These are phyloP conservation scores for Corvus hawaiiensis DNA, from an alignment of 2,113 vertebrate species.

Conservation along the genomic window DNA sequence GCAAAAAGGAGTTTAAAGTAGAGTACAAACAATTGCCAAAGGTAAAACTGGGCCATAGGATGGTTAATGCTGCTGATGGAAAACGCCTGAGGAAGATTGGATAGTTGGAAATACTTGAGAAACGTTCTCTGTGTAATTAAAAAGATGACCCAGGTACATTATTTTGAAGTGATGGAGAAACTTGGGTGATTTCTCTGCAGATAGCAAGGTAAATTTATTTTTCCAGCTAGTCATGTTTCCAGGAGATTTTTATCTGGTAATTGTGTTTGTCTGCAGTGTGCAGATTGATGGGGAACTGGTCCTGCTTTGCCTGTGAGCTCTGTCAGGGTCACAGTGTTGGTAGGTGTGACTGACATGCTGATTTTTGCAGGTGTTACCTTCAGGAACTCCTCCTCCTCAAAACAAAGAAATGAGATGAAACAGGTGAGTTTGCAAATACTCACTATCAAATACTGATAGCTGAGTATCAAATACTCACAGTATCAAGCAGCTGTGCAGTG, in stretches of 20 bases:
- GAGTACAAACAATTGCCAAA: neutral
- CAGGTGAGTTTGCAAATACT: neutral
- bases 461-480: neutral
- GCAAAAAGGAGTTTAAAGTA: neutral
- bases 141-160: neutral
- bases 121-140: conserved; percentile 1
- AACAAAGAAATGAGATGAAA: neutral
- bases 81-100: neutral
- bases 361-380: neutral
- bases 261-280: conserved; percentile 21
- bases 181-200: neutral
- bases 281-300: neutral
- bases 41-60: neutral
- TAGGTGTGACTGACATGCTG: neutral
- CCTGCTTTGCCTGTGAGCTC: neutral
- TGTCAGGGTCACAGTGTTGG: neutral
- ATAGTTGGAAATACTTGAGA: neutral
- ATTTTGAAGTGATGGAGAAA: neutral
- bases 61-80: neutral
- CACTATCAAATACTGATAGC: neutral
- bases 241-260: conserved; percentile 46
- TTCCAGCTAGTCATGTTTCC: neutral
- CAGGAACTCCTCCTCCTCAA: neutral
- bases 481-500: rapidly evolving
- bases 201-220: conserved; percentile 7